Percentiles rank a stretch among this genome's conserved stretches.
Conservation (phyloP, 2,888 invertebrate genomes). For the Drosophila limbata region DNA sequence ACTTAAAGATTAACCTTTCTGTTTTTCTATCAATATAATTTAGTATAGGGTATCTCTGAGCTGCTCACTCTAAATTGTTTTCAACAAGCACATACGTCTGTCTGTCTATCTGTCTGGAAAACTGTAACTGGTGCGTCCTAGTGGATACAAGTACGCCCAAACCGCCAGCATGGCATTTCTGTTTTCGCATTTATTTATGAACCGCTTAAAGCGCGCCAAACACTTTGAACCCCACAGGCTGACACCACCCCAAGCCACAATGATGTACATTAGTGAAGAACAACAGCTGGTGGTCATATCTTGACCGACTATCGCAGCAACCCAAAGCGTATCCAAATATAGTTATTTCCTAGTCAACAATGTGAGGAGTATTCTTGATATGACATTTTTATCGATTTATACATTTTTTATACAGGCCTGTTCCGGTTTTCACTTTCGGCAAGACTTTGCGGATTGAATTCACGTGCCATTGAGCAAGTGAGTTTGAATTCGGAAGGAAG, state of each 20-base stretch:
- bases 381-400: neutral
- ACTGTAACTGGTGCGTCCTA: slow-evolving; percentile 30
- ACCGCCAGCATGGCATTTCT: slow-evolving; percentile 63
- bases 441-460: too few species aligned
- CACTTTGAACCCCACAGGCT: slow-evolving; percentile 69
- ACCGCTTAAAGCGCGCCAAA: slow-evolving; percentile 77
- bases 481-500: too few species aligned
- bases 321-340: slow-evolving; percentile 21
- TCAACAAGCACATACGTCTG: slow-evolving; percentile 25
- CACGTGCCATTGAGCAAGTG: too few species aligned
- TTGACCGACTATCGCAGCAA: slow-evolving; percentile 42
- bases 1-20: neutral
- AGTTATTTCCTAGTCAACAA: slow-evolving; percentile 5
- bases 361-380: slow-evolving; percentile 5
- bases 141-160: slow-evolving; percentile 30
- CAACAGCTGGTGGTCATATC: slow-evolving; percentile 61
- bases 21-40: neutral
- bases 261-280: slow-evolving; percentile 39
- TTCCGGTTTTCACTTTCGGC: too few species aligned
- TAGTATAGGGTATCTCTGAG: slow-evolving; percentile 29
- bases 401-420: neutral
- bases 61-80: neutral
- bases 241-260: slow-evolving; percentile 40
- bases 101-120: slow-evolving; percentile 34
- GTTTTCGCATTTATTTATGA: slow-evolving; percentile 78